Evolutionary conservation across 92 coral and sea anemone genomes (phyloP), one percentile per base, ranked within the genome.

Genomic region (Bergia puertoricense): DNA sequence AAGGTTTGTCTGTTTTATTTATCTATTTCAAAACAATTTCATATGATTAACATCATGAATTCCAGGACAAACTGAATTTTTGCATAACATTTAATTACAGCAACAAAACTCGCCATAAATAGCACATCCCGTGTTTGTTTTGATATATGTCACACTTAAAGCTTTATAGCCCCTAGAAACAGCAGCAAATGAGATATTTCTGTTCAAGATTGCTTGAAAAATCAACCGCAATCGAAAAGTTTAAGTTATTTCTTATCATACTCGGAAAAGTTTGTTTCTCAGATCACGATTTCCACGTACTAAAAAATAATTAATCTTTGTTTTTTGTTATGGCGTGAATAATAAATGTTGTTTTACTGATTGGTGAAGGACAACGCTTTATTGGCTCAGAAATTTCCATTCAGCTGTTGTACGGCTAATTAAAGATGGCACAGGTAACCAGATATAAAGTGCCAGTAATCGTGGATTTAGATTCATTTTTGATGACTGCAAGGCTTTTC

Each of bases 331-430:
- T 42, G 81, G 15, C 39, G 81, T 45, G 16, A 45, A 48, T 77
- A 15, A 16, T 40, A 23, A 77, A 42, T 77, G 18, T 9, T 77
- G 7, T 74, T 41, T 2, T n/a, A 18, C 6, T 45, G 54, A 77
- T 77, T 77, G 81, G 81, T 44, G 44, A 77, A 77, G 23, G 45
- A 6, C 48, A 42, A 44, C 10, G 36, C 23, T 77, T 45, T 77
- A 22, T 44, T 77, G 81, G 37, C 48, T n/a, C 16, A 77, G 37
- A 42, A 16, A 40, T 18, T 44, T 77, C 37, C 30, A 43, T 77
- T 77, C 81, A 42, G 56, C 81, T 51, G 57, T 42, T 42, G 23
- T 8, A n/a, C 30, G 13, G 45, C 81, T 77, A 77, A 77, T 77
- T 77, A 77, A 77, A 18, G 6, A 45, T 4, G 38, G 45, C 16